Evolutionary conservation across 2,888 invertebrate genomes (phyloP), one percentile per base, ranked within the genome.

Genomic region (Apotomis betuletana): DNA sequence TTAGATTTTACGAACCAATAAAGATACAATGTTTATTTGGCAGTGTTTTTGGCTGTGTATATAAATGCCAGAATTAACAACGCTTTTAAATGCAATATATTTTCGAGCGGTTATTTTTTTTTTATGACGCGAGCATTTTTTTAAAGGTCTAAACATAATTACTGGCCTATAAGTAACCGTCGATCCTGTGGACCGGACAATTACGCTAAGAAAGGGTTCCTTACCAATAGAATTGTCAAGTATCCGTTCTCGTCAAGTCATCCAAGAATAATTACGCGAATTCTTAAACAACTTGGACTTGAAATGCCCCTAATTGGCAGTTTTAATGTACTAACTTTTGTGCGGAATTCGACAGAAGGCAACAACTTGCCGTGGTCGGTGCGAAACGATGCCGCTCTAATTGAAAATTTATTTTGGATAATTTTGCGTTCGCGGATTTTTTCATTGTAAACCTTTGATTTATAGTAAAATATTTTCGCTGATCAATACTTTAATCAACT

Each of bases 301-400:
- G 87, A 91, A 92, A 91, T 91, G 88, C 88, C 85, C 85, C 87
- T 92, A 92, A 92, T 92, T 92, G 92, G 91, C 91, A 92, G 91
- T 91, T 92, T 92, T 91, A 92, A 92, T 92, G 89, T 90, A 90
- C 90, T 90, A 92, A 92, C 91, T 92, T 92, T 90, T 90, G 89
- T 90, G 85, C 88, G 86, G 89, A 90, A 90, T 89, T 89, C 87
- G 85, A 84, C 87, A 83, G 87, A 90, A 90, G 84, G 87, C 87
- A 90, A 88, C 89, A 89, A 90, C 85, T 92, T 89, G 90, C 90
- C 90, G 90, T 86, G 90, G 91, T 90, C 82, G 87, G 86, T 81
- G 87, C 83, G 87, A 85, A 87, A 88, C 87, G 88, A 90, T 90
- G 89, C 91, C 88, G 87, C 88, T 86, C 87, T 87, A 87, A 88